A percentile compares a stretch with the other conserved stretches of the same genome.
Evolutionary conservation across 2,113 vertebrate species (phyloP).

Genomic region (Merops nubicus): DNA sequence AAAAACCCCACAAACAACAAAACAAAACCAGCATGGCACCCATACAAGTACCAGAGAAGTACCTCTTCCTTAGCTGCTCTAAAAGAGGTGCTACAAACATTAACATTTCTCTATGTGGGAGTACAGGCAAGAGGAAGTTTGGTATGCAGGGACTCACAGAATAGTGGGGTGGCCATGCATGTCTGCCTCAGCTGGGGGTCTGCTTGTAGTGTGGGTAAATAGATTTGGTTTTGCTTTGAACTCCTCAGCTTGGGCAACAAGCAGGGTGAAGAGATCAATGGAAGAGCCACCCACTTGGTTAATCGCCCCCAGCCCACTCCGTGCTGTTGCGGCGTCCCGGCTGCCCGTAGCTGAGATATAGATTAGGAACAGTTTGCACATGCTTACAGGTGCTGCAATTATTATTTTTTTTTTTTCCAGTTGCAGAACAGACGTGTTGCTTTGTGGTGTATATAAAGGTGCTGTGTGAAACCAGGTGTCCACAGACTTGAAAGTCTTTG

Average conservation of each 20-base stretch:
- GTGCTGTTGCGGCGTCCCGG: neutral
- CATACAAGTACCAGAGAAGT: neutral
- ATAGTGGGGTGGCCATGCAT: rapidly evolving
- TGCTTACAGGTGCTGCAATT: constrained; percentile 39
- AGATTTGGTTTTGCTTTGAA: constrained; percentile 5
- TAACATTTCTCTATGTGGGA: neutral
- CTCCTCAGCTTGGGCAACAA: constrained; percentile 34
- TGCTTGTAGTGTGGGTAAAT: neutral
- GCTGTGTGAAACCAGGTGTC: neutral
- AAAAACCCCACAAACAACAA: neutral
- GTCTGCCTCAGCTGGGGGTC: neutral
- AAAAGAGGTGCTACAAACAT: neutral
- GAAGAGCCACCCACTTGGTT: neutral
- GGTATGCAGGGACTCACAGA: neutral
- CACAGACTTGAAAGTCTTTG: neutral
- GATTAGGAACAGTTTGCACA: constrained; percentile 18
- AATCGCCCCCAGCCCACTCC: neutral
- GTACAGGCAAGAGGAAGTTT: neutral
- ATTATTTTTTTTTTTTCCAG: neutral
- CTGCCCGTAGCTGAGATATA: neutral
- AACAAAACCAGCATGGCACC: neutral
- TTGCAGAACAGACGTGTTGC: constrained; percentile 29
- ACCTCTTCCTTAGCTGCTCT: neutral
- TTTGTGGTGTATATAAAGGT: neutral
- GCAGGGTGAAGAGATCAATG: constrained; percentile 7